Evolutionary conservation across 2,888 invertebrate species (phyloP).

Genomic region (Archips xylosteana): DNA sequence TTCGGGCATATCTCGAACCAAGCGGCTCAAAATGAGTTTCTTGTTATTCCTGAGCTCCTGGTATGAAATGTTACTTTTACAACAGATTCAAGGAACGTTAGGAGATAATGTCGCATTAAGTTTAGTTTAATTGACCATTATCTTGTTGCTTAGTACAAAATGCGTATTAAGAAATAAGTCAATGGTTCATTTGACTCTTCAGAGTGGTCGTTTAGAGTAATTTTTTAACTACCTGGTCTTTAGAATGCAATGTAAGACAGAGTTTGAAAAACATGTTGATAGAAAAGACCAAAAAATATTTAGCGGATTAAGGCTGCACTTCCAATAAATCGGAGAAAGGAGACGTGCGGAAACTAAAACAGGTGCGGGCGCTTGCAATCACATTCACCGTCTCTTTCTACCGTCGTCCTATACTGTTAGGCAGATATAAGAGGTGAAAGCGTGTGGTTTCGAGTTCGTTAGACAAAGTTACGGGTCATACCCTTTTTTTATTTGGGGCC

Average conservation of each 20-base stretch:
- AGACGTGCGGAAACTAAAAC: no score
- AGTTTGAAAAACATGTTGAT: background rate
- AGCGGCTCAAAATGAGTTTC: constrained; percentile 97
- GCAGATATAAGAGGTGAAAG: no score
- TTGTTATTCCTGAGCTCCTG: constrained; percentile 88
- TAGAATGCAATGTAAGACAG: background rate
- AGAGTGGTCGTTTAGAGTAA: constrained; percentile 3
- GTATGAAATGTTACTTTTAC: constrained; percentile 49
- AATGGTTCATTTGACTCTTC: background rate
- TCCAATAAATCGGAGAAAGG: no score
- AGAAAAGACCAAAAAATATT: background rate
- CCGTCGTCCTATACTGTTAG: no score
- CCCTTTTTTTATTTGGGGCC: no score
- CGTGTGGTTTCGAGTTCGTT: no score
- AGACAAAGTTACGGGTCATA: no score
- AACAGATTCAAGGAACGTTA: background rate
- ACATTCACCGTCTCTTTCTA: no score
- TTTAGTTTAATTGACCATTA: background rate
- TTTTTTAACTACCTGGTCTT: constrained; percentile 1
- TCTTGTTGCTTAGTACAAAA: background rate
- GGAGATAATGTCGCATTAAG: background rate
- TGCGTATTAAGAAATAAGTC: background rate
- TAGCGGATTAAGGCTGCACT: background rate
- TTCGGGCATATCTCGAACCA: constrained; percentile 97
- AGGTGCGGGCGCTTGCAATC: no score